Evolutionary conservation across 2,113 vertebrate genomes (phyloP), one percentile per base, ranked within the genome.

Genomic region (Campylomormyrus numenius): DNA sequence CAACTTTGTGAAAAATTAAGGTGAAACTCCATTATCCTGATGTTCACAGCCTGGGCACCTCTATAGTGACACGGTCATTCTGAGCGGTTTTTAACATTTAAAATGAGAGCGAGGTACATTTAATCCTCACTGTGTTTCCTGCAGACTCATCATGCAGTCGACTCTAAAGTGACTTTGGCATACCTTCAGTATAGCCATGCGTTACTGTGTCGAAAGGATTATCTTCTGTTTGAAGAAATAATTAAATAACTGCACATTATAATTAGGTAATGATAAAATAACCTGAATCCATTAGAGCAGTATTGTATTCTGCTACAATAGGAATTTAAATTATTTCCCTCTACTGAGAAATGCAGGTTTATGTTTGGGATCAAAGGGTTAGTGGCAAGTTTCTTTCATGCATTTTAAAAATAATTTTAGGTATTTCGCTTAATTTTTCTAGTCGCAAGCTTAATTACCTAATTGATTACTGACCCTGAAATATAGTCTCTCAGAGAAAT

Each of bases 211-310:
- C 11, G 11, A 87, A 48, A 87, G 85, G 85, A 87, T 87, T 53
- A 87, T 56, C 85, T 87, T 87, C 85, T 21, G 48, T 53, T 87
- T 87, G 48, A 87, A 56, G 11, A 87, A 87, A 87, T 53, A 53
- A 53, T 87, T 35, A 87, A 87, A 87, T 87, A 87, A 87, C 50
- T 31, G 49, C 85, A 87, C 46, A 52, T 50, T 87, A 87, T 49
- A 52, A 52, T 52, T 50, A 52, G 7, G 48, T 52, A 87, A 49
- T 48, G 85, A 87, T 87, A 31, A 50, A 31, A 85, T 53, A 52
- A 85, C 74, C 83, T 48, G 49, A 87, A 49, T 52, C 49, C 85
- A 85, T 85, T 87, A 85, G 46, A 49, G 42, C 3, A 3, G 17
- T 85, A 85, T n/a, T 85, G 83, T 49, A 49, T 49, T 85, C 24